Conservation (phyloP, 2,113 vertebrate species). For the rat (Rattus norvegicus) region DNA sequence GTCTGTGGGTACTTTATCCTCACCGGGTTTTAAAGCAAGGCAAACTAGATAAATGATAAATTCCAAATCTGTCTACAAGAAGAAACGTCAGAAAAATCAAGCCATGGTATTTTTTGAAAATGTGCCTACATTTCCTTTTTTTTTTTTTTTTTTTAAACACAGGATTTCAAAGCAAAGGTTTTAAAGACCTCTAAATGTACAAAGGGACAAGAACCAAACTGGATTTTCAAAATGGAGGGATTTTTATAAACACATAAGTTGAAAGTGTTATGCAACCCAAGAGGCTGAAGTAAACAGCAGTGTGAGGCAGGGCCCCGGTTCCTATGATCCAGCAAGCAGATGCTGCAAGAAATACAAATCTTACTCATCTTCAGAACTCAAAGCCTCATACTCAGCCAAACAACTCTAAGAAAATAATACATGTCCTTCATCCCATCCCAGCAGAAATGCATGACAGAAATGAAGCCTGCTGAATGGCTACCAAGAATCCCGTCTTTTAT, state of each 20-base stretch:
- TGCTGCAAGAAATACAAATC: neutral
- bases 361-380: neutral
- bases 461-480: neutral
- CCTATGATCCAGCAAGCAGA: neutral
- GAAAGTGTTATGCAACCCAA: neutral
- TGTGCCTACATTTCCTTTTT: constrained; percentile 30
- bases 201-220: neutral
- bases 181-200: neutral
- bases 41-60: neutral
- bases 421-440: neutral
- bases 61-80: neutral
- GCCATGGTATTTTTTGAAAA: neutral
- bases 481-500: neutral
- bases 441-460: neutral
- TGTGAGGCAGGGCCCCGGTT: neutral
- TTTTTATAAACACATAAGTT: neutral
- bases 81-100: constrained; percentile 25
- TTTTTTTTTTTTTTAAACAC: neutral
- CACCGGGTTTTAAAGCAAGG: constrained; percentile 54
- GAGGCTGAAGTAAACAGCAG: neutral
- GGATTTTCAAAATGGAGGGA: neutral
- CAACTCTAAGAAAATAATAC: neutral
- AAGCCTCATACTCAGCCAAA: neutral
- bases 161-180: constrained; percentile 18
- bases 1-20: neutral